These are phyloP conservation scores for Lichenostomus cassidix DNA, from an alignment of 2,113 vertebrate genomes.

Conservation along the genomic window DNA sequence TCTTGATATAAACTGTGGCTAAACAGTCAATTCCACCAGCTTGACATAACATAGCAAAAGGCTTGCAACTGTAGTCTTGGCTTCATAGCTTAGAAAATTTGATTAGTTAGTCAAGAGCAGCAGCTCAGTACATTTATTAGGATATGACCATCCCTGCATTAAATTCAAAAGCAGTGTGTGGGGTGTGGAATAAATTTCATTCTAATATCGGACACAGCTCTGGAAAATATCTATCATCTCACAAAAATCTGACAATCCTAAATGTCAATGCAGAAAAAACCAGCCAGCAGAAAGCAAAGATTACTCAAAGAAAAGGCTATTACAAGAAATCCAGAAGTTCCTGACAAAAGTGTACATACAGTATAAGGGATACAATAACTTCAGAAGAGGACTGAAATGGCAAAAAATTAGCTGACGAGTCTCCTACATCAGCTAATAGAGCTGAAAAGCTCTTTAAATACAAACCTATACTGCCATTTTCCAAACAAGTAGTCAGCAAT, in stretches of 20 bases:
- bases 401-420: not conserved
- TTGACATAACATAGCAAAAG: not conserved
- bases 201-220: not conserved
- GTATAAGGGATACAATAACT: not conserved
- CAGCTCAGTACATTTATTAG: not conserved
- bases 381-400: not conserved
- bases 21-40: not conserved
- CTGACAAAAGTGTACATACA: not conserved
- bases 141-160: not conserved
- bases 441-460: not conserved
- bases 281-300: not conserved
- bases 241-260: not conserved
- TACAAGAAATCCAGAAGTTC: not conserved
- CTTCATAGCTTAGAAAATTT: not conserved
- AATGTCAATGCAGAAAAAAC: not conserved
- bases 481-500: not conserved
- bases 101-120: not conserved
- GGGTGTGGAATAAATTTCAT: not conserved
- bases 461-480: not conserved
- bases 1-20: not conserved
- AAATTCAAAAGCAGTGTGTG: not conserved
- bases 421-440: not conserved
- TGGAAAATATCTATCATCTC: not conserved
- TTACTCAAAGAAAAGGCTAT: not conserved
- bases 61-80: not conserved